Evolutionary conservation across 2,113 vertebrate species (phyloP).

Genomic region (Columbina picui): DNA sequence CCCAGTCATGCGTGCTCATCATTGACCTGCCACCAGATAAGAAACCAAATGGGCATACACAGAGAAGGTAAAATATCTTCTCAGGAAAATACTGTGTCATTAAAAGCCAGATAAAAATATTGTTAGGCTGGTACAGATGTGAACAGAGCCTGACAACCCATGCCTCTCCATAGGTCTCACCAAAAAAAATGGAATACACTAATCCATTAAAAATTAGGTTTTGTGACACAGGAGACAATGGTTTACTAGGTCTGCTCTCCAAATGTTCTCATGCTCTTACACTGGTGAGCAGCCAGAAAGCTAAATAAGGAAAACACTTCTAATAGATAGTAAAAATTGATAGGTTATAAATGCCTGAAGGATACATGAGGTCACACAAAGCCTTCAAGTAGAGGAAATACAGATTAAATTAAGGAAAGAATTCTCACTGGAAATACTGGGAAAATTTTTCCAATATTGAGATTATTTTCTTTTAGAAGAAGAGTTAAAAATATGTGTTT

Average conservation of each 20-base stretch:
- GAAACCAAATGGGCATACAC: conserved; percentile 89
- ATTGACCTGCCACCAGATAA: conserved; percentile 92
- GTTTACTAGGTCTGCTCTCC: not conserved
- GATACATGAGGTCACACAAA: not conserved
- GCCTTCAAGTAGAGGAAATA: not conserved
- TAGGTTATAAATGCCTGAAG: not conserved
- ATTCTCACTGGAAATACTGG: not conserved
- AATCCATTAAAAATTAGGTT: not conserved
- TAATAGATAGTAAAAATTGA: not conserved
- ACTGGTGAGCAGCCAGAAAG: not conserved
- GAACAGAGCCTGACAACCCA: not conserved
- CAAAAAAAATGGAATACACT: not conserved
- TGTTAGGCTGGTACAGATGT: not conserved
- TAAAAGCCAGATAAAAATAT: not conserved
- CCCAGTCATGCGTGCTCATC: conserved; percentile 95
- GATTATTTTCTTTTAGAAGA: not conserved
- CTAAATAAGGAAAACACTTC: not conserved
- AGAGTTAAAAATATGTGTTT: not conserved
- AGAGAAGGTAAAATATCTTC: conserved; percentile 84
- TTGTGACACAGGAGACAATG: not conserved
- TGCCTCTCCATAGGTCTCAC: not conserved
- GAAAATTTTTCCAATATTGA: not conserved
- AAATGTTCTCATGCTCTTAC: not conserved
- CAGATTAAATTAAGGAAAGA: not conserved
- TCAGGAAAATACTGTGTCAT: not conserved